Base-by-base conservation (phyloP, 2,797 vertebrate species). In the Neosilurus mollespiculum region DNA sequence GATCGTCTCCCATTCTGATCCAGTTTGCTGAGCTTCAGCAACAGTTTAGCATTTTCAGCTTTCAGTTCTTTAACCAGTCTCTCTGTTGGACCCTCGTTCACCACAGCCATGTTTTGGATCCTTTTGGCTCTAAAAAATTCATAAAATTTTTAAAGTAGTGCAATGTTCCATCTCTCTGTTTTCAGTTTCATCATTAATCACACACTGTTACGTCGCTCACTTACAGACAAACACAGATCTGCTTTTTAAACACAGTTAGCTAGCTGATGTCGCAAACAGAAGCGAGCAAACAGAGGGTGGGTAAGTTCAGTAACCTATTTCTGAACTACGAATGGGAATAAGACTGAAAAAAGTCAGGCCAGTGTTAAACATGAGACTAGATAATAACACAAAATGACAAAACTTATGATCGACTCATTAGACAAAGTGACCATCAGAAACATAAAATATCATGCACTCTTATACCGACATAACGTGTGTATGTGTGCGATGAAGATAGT, bases 81-180 rank as follows among this genome's bases (percentile, higher is more conserved):
- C 81, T 96, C 96, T 0, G 95, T 96, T 75, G 96, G 95, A 81
- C 95, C 95, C 88, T 96, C 93, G 53, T 97, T 97, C 90, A 97
- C 94, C 90, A 96, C 93, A 0, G 96, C 95, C 83, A 91, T 93
- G 90, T 96, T 97, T 91, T 93, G 94, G 88, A 97, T 96, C 37
- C 94, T 94, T 92, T 97, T 97, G 4, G 96, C 94, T 90, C 97
- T 97, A 87, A 78, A 75, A 43, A 8, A n/a, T 43, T 43, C 8
- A 43, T 43, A 5, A 5, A 43, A 43, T 5, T 43, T 43, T 43
- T 43, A 43, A 43, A 43, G 37, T 43, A 43, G 37, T 43, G 37
- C 37, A 43, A 6, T 2, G 37, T 43, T 6, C 37, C 6, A 43
- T 6, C 43, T 43, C 37, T 65, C 2, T 34, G 10, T 14, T 9